phyloP scores from a whole-genome alignment of 30 jellyfish, hydroid and myxozoan species.

The Turritopsis dohrnii region DNA sequence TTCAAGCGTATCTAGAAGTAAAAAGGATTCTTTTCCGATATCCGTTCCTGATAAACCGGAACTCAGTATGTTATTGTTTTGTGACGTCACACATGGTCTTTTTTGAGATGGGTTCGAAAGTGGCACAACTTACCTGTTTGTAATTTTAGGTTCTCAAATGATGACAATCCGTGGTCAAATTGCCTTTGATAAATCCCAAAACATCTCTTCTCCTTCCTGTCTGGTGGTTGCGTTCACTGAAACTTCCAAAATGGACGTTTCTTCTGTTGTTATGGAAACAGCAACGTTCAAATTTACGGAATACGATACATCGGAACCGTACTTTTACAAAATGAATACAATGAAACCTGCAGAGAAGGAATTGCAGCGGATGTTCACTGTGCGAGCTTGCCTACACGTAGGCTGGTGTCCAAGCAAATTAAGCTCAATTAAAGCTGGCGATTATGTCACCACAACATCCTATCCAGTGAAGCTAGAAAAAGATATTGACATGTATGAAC shows the following conservation, averaged over 20 bases:
- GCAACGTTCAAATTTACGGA: constrained; percentile 36
- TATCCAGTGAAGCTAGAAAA: background rate
- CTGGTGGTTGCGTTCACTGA: constrained; percentile 39
- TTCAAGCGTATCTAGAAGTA: background rate
- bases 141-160: background rate
- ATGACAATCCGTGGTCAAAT: background rate
- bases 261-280: constrained; percentile 38
- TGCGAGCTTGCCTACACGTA: constrained; percentile 51
- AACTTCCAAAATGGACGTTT: constrained; percentile 39
- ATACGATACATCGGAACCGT: constrained; percentile 21
- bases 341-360: constrained; percentile 30
- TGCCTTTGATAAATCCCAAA: background rate
- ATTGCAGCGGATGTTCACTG: constrained; percentile 16
- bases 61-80: background rate
- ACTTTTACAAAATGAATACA: constrained; percentile 20
- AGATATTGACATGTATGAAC: background rate
- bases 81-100: too few species aligned
- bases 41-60: background rate
- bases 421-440: constrained; percentile 1
- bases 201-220: constrained; percentile 62
- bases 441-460: background rate
- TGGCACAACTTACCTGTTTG: too few species aligned
- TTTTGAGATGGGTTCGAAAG: too few species aligned
- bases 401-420: constrained; percentile 63
- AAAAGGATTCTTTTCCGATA: background rate